phyloP scores from a whole-genome alignment of 2,797 vertebrate species.

The Neopelma chrysocephalum region DNA sequence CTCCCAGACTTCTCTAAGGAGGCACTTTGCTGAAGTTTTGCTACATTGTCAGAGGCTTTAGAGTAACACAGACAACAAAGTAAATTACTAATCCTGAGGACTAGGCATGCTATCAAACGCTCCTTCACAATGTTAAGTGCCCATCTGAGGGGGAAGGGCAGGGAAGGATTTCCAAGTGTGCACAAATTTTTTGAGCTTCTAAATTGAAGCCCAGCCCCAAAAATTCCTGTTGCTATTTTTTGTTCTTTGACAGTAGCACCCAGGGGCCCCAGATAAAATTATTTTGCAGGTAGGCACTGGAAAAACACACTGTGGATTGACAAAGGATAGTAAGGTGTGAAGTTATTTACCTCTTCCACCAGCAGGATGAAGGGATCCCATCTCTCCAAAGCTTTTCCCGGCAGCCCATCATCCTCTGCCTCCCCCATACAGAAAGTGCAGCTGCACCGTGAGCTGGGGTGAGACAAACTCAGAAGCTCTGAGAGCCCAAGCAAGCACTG shows the following conservation, averaged over 20 bases:
- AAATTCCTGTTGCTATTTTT: conserved; percentile 10
- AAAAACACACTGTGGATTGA: not conserved
- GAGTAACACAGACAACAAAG: not conserved
- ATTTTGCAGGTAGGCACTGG: not conserved
- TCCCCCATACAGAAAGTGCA: not conserved
- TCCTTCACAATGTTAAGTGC: not conserved
- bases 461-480: not conserved
- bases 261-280: not conserved
- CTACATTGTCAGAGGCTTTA: not conserved
- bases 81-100: not conserved
- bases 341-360: not conserved
- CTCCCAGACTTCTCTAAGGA: not conserved
- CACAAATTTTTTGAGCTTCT: not conserved
- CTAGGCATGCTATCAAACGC: not conserved
- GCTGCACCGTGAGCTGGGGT: not conserved
- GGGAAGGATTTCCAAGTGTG: not conserved
- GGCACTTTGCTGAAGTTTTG: not conserved
- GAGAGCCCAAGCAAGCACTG: not conserved
- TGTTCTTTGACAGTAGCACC: not conserved
- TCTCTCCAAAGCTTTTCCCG: not conserved
- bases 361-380: not conserved
- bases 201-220: not conserved
- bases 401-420: not conserved
- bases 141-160: not conserved
- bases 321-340: not conserved